phyloP scores from a whole-genome alignment of 2,888 invertebrate genomes.

The Eumacrocentrus americanus region DNA sequence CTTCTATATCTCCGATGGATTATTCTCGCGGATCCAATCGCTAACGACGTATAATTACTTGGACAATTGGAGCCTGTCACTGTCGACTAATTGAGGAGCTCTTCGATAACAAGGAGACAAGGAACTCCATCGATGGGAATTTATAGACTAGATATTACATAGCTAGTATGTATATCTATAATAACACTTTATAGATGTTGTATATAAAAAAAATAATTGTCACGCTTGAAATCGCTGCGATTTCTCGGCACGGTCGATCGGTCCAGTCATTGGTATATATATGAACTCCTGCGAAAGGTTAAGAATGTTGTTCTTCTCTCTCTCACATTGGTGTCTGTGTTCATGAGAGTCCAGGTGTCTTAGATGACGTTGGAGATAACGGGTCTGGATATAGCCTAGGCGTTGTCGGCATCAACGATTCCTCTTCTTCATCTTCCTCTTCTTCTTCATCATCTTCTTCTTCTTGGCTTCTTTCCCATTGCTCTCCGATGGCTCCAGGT shows the following conservation, averaged over 20 bases:
- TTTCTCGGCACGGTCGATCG: slow-evolving; percentile 17
- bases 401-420: slow-evolving; percentile 10
- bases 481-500: slow-evolving; percentile 12
- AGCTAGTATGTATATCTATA: background rate
- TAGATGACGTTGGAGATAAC: slow-evolving; percentile 40
- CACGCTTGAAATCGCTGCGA: slow-evolving; percentile 8
- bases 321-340: background rate
- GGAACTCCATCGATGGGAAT: background rate
- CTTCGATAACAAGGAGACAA: slow-evolving; percentile 13
- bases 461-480: slow-evolving; percentile 3
- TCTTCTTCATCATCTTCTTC: too few relatives aligned
- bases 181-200: background rate
- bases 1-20: slow-evolving; percentile 13
- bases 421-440: background rate
- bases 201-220: slow-evolving; percentile 6
- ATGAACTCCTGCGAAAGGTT: slow-evolving; percentile 20
- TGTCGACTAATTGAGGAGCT: slow-evolving; percentile 22
- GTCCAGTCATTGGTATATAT: slow-evolving; percentile 6
- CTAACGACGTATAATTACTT: slow-evolving; percentile 34
- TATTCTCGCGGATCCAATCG: slow-evolving; percentile 13
- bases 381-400: slow-evolving; percentile 27
- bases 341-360: slow-evolving; percentile 23
- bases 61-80: slow-evolving; percentile 32
- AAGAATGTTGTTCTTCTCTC: slow-evolving; percentile 20
- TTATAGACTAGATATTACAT: background rate